Percentiles rank a stretch among this genome's conserved stretches.
Evolutionary conservation across 2,888 invertebrate species (phyloP).

Genomic region (Cosmia trapezina): DNA sequence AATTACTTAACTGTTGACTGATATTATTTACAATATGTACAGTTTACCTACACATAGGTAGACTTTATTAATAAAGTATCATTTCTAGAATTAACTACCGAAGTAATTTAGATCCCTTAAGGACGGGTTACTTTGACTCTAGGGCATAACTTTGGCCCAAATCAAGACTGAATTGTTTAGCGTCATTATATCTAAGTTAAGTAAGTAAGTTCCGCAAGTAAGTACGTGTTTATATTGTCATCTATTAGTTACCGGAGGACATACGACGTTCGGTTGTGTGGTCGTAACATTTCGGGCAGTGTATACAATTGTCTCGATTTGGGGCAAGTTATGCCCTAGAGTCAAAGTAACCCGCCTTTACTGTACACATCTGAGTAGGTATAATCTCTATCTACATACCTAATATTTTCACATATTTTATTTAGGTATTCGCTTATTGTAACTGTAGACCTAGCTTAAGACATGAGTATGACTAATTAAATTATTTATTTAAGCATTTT

Average conservation of each 20-base stretch:
- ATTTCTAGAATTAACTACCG: slow-evolving; percentile 22
- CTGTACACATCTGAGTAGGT: slow-evolving; percentile 13
- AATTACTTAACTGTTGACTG: slow-evolving; percentile 60
- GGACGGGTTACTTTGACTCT: too few species aligned
- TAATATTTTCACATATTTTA: slow-evolving; percentile 5
- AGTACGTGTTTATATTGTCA: too few species aligned
- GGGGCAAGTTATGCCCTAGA: too few species aligned
- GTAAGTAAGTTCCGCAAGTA: too few species aligned
- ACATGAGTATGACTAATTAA: slow-evolving; percentile 24
- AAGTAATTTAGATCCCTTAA: slow-evolving; percentile 19
- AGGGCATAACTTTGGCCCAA: too few species aligned
- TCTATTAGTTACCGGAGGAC: too few species aligned
- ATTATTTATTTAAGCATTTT: slow-evolving; percentile 46
- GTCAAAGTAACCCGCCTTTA: too few species aligned
- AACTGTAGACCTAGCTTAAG: not conserved
- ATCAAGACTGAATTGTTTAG: too few species aligned
- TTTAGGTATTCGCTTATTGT: not conserved
- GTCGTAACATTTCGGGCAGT: too few species aligned
- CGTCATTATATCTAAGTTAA: too few species aligned
- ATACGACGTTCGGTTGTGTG: too few species aligned
- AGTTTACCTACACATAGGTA: slow-evolving; percentile 36
- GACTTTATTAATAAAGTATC: slow-evolving; percentile 45
- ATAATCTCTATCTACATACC: not conserved
- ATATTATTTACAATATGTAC: slow-evolving; percentile 66
- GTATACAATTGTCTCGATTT: too few species aligned